Base-by-base conservation (phyloP, 1,140 invertebrate genomes). In the Penaeus chinensis region DNA sequence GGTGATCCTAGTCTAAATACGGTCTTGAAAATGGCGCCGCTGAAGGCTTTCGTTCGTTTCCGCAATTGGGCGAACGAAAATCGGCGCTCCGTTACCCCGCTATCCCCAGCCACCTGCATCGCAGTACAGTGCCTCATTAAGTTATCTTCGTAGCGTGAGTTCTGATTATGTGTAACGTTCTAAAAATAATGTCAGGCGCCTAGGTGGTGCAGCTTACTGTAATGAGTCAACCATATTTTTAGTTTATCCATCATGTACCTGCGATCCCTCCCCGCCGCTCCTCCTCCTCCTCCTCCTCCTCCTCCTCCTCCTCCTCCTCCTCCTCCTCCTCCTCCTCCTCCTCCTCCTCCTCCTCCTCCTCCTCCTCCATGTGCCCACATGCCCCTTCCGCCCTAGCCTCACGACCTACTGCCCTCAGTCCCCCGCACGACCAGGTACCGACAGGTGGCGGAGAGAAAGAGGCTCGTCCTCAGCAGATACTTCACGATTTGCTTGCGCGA, bases 391-490 rank as follows among this genome's bases (percentile, higher is more conserved):
- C 60, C 42, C 76, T 47, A 24, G 22, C 76, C 76, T 42, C 80
- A 63, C 42, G 54, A 24, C 61, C 24, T 82, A 42, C 47, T 61
- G 61, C 80, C 80, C 69, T 82, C 86, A 87, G 86, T 87, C 86
- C 61, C 86, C 78, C 65, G 19, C 86, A 65, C 74, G 86, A 66
- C 37, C n/a, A 82, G 27, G 54, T 11, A 80, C 62, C 86, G 86
- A 65, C 27, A 77, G 81, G 86, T 82, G 37, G 86, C 61, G 27
- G 71, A 78, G 71, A 82, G 69, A 82, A 87, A 87, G 86, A 83
- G 86, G 86, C 80, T 82, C 80, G 27, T 66, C 11, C 71, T 11
- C 54, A 4, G 11, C 54, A 16, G 54, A 54, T 13, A 54, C 54
- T 54, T 54, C 54, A 54, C 54, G 54, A 54, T 54, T 54, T 54